Evolutionary conservation across 2,113 vertebrate genomes (phyloP), one percentile per base, ranked within the genome.

Genomic region (Heliornis fulica): DNA sequence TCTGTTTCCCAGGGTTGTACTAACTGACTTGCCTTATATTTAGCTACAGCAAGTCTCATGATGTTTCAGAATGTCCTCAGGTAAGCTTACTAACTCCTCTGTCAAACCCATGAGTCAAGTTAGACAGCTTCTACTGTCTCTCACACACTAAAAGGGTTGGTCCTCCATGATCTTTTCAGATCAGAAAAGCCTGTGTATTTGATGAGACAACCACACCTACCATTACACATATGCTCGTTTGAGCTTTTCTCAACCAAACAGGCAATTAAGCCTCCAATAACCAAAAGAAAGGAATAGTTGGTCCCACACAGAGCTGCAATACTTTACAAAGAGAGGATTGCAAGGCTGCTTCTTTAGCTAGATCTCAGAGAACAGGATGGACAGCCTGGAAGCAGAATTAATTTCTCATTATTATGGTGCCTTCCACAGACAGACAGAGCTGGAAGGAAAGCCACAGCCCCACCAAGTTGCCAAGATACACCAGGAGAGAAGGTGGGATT

Each of bases 61-160:
- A 76, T 94, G 84, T 85, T 93, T 96, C 85, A 83, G 56, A 93
- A 95, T 90, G 68, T 91, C 95, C 87, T 80, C 75, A 91, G 93
- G 94, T 87, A 94, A 90, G 85, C 64, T 93, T 93, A 90, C 63
- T 94, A 93, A 94, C 63, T 94, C 32, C 16, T 69, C 75, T 91
- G 93, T 87, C 90, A 93, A 95, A 66, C 31, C 43, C 48, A 88
- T 91, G 87, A 94, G 85, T 96, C 90, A 96, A 79, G 34, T 15
- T 69, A 93, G 70, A 80, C 70, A 54, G 34, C 84, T 91, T 87
- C 74, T 85, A 13, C 45, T 83, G 38, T 80, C 71, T 80, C 71
- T 85, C 87, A 83, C 26, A 41, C 0, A 0, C 70, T 40, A 68
- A 56, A 46, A 75, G 83, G 43, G 23, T 45, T 20, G 18, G 70